phyloP scores from a whole-genome alignment of 1,140 invertebrate genomes.

The Drosophila burlai region DNA sequence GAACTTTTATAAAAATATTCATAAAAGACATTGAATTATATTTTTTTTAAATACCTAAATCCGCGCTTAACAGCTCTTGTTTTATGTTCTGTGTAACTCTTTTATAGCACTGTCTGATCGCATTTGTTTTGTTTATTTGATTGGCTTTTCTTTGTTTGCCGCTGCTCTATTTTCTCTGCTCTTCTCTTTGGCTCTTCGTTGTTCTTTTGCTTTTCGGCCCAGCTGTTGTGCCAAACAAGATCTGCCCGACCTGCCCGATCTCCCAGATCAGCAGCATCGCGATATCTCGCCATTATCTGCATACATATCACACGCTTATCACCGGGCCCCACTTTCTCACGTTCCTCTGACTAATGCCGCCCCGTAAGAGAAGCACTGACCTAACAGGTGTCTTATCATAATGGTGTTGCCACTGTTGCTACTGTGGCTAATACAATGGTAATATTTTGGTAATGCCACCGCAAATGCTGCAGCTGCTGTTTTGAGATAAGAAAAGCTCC shows the following conservation, averaged over 20 bases:
- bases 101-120: constrained; percentile 46
- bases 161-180: constrained; percentile 54
- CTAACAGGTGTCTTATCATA: constrained; percentile 66
- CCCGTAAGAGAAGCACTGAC: constrained; percentile 18
- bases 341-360: constrained; percentile 72
- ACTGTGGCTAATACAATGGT: constrained; percentile 16
- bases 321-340: constrained; percentile 63
- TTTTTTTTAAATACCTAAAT: background rate
- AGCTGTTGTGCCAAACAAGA: constrained; percentile 61
- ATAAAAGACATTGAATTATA: background rate
- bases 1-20: background rate
- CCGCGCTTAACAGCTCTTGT: no score
- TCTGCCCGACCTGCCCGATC: no score
- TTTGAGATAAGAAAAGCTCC: constrained; percentile 38
- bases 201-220: constrained; percentile 58
- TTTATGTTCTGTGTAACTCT: constrained; percentile 10
- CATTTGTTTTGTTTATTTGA: constrained; percentile 82
- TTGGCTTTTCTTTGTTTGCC: constrained; percentile 75
- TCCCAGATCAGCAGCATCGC: constrained; percentile 6
- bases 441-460: constrained; percentile 12
- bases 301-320: constrained; percentile 42
- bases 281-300: constrained; percentile 32
- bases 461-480: constrained; percentile 32
- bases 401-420: constrained; percentile 21
- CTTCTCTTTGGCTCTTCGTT: background rate